A percentile compares a stretch with the other conserved stretches of the same genome.
Conservation (phyloP, 1,140 invertebrate genomes). For the Drosophila subpulchrella region DNA sequence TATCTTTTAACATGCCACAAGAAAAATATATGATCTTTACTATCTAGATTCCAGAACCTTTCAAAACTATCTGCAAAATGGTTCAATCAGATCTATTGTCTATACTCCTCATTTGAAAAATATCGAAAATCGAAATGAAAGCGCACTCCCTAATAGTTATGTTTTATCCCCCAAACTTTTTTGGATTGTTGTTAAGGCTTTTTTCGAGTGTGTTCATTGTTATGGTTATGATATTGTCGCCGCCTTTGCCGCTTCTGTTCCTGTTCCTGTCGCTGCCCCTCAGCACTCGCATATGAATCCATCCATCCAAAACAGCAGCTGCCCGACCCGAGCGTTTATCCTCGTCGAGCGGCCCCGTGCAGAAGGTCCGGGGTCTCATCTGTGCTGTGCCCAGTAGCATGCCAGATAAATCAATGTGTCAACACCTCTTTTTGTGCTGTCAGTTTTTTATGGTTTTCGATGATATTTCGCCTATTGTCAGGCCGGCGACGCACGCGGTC, state of each 20-base stretch:
- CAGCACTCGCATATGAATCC: conserved; percentile 61
- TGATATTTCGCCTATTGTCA: conserved; percentile 84
- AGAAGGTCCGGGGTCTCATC: conserved; percentile 48
- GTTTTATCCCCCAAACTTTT: too few relatives aligned
- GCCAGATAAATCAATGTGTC: conserved; percentile 85
- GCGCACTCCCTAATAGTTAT: too few relatives aligned
- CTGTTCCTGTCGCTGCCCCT: background rate
- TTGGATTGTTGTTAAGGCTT: too few relatives aligned
- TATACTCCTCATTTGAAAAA: too few relatives aligned
- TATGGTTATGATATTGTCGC: conserved; percentile 80
- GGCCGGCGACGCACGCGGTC: conserved; percentile 54
- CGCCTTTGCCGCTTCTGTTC: conserved; percentile 35
- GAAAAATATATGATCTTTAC: too few relatives aligned
- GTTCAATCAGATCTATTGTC: too few relatives aligned
- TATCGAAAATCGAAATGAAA: too few relatives aligned
- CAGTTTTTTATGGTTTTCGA: conserved; percentile 84
- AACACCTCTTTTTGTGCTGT: conserved; percentile 85
- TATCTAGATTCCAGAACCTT: too few relatives aligned
- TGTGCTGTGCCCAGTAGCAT: conserved; percentile 83
- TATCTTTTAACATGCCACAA: too few relatives aligned
- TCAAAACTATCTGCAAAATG: too few relatives aligned
- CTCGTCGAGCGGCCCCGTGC: conserved; percentile 2
- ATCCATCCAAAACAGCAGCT: conserved; percentile 60
- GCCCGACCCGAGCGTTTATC: conserved; percentile 18
- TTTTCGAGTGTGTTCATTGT: conserved; percentile 42